Conservation (phyloP, 2,113 vertebrate species). For the Cranoglanis bouderius region DNA sequence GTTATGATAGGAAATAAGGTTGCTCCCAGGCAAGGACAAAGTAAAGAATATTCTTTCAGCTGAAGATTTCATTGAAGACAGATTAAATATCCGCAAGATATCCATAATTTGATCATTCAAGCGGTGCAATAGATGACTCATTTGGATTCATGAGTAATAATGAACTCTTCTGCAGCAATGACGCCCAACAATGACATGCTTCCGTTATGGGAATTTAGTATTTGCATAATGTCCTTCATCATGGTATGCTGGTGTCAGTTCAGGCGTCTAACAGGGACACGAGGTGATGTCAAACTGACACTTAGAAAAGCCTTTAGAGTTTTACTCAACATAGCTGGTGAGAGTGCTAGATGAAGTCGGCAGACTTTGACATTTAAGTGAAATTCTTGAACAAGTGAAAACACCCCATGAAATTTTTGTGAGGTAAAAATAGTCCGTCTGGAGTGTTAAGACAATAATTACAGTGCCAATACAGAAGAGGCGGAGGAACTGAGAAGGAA, state of each 20-base stretch:
- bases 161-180: conserved; percentile 45
- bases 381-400: conserved; percentile 12
- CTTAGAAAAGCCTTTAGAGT: conserved; percentile 45
- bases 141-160: conserved; percentile 56
- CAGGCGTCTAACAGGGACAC: conserved; percentile 64
- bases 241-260: conserved; percentile 60
- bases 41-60: background rate
- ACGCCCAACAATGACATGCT: conserved; percentile 47
- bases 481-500: background rate
- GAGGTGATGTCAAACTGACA: conserved; percentile 50
- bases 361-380: conserved; percentile 28
- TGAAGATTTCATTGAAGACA: conserved; percentile 1
- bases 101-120: conserved; percentile 6
- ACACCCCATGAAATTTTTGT: background rate
- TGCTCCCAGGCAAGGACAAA: conserved; percentile 13
- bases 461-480: conserved; percentile 2
- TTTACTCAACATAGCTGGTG: conserved; percentile 41
- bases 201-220: conserved; percentile 48
- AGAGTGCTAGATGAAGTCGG: conserved; percentile 42
- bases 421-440: conserved; percentile 17
- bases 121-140: conserved; percentile 4
- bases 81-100: background rate
- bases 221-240: conserved; percentile 71
- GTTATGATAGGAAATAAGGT: background rate
- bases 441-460: conserved; percentile 11